phyloP scores from a whole-genome alignment of 1,140 invertebrate species.

The Rhynchophorus ferrugineus region DNA sequence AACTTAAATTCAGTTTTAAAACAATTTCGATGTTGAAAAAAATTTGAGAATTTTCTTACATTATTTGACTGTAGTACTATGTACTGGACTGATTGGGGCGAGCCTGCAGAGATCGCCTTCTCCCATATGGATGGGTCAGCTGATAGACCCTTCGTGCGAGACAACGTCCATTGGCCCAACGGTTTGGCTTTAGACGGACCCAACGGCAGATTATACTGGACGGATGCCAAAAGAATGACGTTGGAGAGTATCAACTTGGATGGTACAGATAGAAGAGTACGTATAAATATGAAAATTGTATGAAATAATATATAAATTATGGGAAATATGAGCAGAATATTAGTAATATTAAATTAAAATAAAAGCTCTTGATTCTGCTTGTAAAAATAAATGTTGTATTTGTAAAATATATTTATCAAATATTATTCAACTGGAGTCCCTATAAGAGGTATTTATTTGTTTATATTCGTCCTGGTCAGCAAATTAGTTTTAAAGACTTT shows the following conservation, averaged over 20 bases:
- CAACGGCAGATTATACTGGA: conserved; percentile 70
- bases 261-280: conserved; percentile 58
- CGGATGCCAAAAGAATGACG: conserved; percentile 62
- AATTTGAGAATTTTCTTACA: no score
- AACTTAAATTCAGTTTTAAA: no score
- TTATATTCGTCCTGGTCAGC: no score
- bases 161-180: conserved; percentile 74
- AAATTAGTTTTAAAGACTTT: no score
- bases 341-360: no score
- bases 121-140: conserved; percentile 76
- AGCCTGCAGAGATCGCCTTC: conserved; percentile 62
- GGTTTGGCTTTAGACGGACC: conserved; percentile 82
- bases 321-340: no score
- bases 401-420: no score
- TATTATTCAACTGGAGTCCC: no score
- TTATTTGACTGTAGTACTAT: conserved; percentile 60
- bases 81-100: conserved; percentile 83
- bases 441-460: no score
- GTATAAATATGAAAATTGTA: conserved; percentile 12
- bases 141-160: conserved; percentile 52
- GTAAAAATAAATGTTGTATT: no score
- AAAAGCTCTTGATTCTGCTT: no score
- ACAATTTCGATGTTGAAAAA: no score
- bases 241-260: conserved; percentile 73
- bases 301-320: not conserved